Evolutionary conservation across 1,140 invertebrate genomes (phyloP), one percentile per base, ranked within the genome.

Genomic region (Callitettix versicolor): DNA sequence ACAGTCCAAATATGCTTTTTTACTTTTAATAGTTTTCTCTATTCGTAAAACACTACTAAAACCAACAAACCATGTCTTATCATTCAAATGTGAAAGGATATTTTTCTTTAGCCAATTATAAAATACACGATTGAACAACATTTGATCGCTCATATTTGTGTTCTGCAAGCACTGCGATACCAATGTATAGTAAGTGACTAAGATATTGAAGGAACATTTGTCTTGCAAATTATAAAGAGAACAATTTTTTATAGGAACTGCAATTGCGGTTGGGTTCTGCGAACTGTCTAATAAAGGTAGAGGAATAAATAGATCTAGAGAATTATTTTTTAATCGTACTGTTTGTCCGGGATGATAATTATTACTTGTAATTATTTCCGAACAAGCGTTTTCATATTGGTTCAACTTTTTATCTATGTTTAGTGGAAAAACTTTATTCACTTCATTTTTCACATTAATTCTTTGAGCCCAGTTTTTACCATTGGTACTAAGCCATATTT

Each of bases 261-360:
- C 59, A 14, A 61, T 53, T 11, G 59, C 49, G 21, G 33, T 44
- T 11, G 59, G 59, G 3, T 38, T 11, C 0, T 38, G 14, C 17
- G 40, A 20, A 38, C 58, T 57, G 46, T 61, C 59, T 17, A 61
- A 42, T 34, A 61, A 56, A 12, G 59, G 59, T 2, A 61, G 20
- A 3, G 53, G 48, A n/a, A 58, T 58, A 26, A 36, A 33, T 3
- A 20, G n/a, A 15, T 21, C 40, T 41, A n/a, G 5, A 17, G 26
- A 30, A 30, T 30, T 30, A 9, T 30, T 30, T 30, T 30, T 30
- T 4, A 4, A 4, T 30, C 9, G 3, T 30, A 30, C 3, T 4
- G 26, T 30, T 30, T 30, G 3, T 4, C 26, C 9, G 3, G 26
- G 26, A 30, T 3, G 26, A 30, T 3, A 3, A 30, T 30, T 9